Conservation (phyloP, 2,888 invertebrate species). For the Acanthosepion pharaonis region DNA sequence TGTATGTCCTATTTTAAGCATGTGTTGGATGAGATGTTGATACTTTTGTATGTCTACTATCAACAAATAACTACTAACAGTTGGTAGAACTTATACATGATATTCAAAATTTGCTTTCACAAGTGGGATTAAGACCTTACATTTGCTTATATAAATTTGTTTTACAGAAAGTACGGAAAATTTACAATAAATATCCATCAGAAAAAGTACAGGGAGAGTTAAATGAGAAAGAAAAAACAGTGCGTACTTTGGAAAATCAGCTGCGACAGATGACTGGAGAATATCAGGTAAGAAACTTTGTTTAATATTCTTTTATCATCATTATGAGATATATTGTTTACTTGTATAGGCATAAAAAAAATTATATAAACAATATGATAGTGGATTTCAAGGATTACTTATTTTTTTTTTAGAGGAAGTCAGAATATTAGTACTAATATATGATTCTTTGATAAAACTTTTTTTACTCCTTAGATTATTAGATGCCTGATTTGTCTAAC, state of each 20-base stretch:
- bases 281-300: constrained; percentile 33
- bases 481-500: too few relatives aligned
- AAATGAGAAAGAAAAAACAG: constrained; percentile 69
- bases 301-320: neutral
- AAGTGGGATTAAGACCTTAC: neutral
- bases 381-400: too few relatives aligned
- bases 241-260: constrained; percentile 76
- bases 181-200: constrained; percentile 77
- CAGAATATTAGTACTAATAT: too few relatives aligned
- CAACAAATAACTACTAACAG: neutral
- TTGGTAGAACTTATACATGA: neutral
- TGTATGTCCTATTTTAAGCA: neutral
- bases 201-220: constrained; percentile 79
- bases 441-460: neutral
- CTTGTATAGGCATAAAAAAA: neutral
- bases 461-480: neutral
- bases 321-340: neutral
- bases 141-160: constrained; percentile 39
- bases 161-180: constrained; percentile 79
- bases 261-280: constrained; percentile 68
- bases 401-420: too few relatives aligned
- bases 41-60: neutral
- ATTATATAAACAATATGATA: neutral
- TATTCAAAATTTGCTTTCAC: neutral
- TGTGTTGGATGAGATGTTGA: neutral